Conservation (phyloP, 2,888 invertebrate genomes). For the Escarpia spicata region DNA sequence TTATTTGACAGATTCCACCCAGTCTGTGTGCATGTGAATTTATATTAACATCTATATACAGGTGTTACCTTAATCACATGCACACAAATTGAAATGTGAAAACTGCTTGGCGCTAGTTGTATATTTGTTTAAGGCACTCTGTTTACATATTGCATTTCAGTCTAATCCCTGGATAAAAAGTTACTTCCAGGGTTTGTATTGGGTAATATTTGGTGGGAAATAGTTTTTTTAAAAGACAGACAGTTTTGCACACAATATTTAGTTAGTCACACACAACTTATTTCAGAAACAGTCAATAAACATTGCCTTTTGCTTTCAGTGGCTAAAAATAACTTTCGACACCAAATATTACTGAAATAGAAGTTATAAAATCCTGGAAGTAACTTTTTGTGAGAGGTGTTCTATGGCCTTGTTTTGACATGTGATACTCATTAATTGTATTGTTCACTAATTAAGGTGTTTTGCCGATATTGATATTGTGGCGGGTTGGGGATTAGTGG, state of each 20-base stretch:
- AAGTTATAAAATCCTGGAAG: no score
- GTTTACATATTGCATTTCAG: not conserved
- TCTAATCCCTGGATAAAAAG: not conserved
- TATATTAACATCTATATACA: not conserved
- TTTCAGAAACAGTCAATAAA: no score
- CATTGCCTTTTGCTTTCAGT: no score
- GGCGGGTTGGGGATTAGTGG: not conserved
- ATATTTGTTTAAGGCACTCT: not conserved
- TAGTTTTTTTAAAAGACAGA: no score
- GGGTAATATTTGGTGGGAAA: no score
- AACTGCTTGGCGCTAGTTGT: not conserved
- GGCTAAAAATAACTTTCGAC: no score
- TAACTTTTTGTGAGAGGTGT: no score
- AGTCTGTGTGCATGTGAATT: not conserved
- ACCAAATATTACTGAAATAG: no score
- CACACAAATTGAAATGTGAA: not conserved
- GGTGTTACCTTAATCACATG: not conserved
- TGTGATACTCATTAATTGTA: slow-evolving; percentile 3
- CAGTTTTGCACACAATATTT: no score
- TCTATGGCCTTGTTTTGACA: not conserved
- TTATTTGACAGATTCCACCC: not conserved
- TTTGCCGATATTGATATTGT: not conserved
- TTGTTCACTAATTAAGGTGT: not conserved
- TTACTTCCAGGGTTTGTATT: no score
- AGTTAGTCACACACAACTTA: no score